A percentile compares a stretch with the other conserved stretches of the same genome.
phyloP scores from a whole-genome alignment of 1,140 invertebrate species.

The Sinella curviseta region DNA sequence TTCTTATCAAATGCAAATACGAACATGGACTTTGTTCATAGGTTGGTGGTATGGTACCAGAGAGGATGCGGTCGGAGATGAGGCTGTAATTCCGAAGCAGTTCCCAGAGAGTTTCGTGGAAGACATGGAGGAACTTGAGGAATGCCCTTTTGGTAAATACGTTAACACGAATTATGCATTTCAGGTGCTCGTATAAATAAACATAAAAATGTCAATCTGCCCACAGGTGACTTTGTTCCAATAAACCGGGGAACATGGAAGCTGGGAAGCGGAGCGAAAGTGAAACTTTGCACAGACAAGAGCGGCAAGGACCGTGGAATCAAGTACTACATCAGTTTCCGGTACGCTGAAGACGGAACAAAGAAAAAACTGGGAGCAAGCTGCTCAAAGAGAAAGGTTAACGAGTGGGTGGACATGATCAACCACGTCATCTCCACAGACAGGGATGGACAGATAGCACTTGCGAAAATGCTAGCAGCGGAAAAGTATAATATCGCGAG shows the following conservation, averaged over 20 bases:
- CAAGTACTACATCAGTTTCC: conserved; percentile 18
- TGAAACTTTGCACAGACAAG: conserved; percentile 27
- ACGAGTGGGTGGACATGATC: conserved; percentile 43
- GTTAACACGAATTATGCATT: no score
- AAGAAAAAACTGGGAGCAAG: not conserved
- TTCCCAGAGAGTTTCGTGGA: not conserved
- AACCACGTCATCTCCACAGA: not conserved
- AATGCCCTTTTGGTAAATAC: no score
- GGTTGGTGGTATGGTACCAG: not conserved
- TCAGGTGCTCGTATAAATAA: no score
- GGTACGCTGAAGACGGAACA: conserved; percentile 22
- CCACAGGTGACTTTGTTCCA: not conserved
- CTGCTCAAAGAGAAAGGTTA: conserved; percentile 25
- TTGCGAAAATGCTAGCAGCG: conserved; percentile 66
- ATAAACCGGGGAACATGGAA: not conserved
- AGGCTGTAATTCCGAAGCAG: not conserved
- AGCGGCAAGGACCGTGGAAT: not conserved
- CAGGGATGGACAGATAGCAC: not conserved
- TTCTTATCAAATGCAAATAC: no score
- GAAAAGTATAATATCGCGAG: conserved; percentile 82
- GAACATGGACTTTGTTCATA: no score
- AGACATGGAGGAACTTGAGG: not conserved
- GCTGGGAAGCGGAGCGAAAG: not conserved
- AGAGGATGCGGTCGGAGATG: not conserved
- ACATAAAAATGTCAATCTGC: no score